A percentile compares a stretch with the other conserved stretches of the same genome.
Evolutionary conservation across 1,140 invertebrate species (phyloP).

Genomic region (Zaprionus camerounensis): DNA sequence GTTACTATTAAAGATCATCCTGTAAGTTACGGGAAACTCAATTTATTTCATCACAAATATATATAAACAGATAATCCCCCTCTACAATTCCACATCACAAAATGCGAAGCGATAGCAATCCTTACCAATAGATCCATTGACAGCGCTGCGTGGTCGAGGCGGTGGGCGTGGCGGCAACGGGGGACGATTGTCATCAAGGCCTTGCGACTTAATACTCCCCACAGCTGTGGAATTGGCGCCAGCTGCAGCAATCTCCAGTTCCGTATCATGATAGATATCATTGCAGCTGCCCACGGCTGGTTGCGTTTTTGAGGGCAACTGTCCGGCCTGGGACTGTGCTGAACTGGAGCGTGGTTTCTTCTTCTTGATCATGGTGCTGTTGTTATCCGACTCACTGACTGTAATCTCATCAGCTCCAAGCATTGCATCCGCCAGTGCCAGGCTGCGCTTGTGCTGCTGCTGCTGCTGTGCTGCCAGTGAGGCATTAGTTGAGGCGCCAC

Average conservation of each 20-base stretch:
- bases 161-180: constrained; percentile 80
- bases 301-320: constrained; percentile 54
- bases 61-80: neutral
- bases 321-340: constrained; percentile 17
- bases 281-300: constrained; percentile 59
- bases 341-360: constrained; percentile 62
- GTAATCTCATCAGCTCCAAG: constrained; percentile 79
- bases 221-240: constrained; percentile 42
- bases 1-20: neutral
- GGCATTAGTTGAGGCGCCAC: constrained; percentile 35
- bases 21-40: neutral
- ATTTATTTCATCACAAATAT: neutral
- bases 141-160: constrained; percentile 66
- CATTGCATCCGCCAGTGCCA: constrained; percentile 71
- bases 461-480: constrained; percentile 41
- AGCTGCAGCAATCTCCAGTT: constrained; percentile 63
- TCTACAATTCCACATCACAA: constrained; percentile 2
- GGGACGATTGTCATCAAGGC: constrained; percentile 75
- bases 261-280: constrained; percentile 74
- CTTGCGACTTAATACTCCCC: constrained; percentile 51
- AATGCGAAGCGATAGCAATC: neutral
- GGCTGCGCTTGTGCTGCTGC: constrained; percentile 68
- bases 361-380: constrained; percentile 79
- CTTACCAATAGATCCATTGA: constrained; percentile 73
- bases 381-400: constrained; percentile 83